A percentile compares a stretch with the other conserved stretches of the same genome.
These are phyloP conservation scores for Gephyroberyx darwinii DNA, from an alignment of 2,797 vertebrate genomes.

Conservation along the genomic window DNA sequence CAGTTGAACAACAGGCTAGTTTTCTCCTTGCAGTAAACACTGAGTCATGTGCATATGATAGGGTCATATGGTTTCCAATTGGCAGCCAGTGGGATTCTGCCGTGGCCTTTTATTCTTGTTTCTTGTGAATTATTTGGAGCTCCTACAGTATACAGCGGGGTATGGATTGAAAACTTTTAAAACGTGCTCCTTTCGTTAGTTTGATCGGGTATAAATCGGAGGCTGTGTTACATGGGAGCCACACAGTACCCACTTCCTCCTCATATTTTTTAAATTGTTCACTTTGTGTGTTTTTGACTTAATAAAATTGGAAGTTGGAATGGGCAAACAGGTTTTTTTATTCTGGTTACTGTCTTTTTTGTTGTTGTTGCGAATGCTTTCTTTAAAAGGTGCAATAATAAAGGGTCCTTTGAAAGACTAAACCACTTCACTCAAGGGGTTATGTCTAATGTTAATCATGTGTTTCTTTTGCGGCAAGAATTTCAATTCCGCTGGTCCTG, in stretches of 20 bases:
- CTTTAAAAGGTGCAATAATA: neutral
- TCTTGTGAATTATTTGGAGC: conserved; percentile 27
- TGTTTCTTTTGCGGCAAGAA: neutral
- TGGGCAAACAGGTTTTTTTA: neutral
- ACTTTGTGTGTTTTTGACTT: conserved; percentile 23
- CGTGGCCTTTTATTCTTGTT: conserved; percentile 44
- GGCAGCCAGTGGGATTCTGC: conserved; percentile 51
- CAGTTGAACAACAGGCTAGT: conserved; percentile 72
- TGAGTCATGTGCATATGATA: conserved; percentile 76
- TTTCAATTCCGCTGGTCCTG: neutral
- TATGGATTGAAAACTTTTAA: neutral
- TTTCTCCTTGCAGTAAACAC: conserved; percentile 71
- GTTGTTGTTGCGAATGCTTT: neutral
- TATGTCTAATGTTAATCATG: neutral
- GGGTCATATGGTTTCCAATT: conserved; percentile 74
- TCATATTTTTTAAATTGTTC: conserved; percentile 6
- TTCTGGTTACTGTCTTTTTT: neutral
- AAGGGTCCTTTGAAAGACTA: conserved; percentile 5
- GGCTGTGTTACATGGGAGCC: neutral
- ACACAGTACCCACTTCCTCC: neutral
- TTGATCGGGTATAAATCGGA: conserved; percentile 24
- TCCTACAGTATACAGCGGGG: conserved; percentile 4
- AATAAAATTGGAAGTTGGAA: conserved; percentile 11
- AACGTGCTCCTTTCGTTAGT: neutral
- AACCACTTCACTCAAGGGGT: neutral